Evolutionary conservation across 2,888 invertebrate genomes (phyloP).

Genomic region (Chrysolina oricalcia): DNA sequence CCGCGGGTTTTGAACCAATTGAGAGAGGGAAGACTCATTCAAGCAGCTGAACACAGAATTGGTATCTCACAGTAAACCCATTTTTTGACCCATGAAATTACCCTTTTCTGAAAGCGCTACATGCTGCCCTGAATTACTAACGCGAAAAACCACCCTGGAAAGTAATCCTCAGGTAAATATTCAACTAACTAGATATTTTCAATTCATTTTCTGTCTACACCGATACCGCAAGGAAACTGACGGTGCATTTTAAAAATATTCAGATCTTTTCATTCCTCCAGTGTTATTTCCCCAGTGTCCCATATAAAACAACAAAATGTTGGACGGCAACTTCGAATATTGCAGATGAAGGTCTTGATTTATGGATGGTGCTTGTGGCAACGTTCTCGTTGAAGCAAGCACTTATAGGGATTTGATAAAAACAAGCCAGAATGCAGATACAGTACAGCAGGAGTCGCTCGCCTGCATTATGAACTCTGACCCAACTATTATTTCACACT

Average conservation of each 20-base stretch:
- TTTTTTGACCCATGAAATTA: no score
- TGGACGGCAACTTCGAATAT: conserved; percentile 7
- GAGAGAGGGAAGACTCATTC: no score
- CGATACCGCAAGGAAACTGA: neutral
- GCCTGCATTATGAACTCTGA: conserved; percentile 16
- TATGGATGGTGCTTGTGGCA: neutral
- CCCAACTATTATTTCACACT: neutral
- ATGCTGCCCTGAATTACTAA: no score
- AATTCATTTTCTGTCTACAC: neutral
- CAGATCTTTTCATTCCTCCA: neutral
- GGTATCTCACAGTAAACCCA: no score
- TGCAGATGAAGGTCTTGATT: conserved; percentile 5
- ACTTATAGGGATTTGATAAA: conserved; percentile 6
- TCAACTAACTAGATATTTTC: neutral
- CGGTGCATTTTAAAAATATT: neutral
- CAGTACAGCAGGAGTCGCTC: conserved; percentile 5
- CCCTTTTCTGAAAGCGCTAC: no score
- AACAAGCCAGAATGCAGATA: conserved; percentile 13
- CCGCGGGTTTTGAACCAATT: no score
- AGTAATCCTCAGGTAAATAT: neutral
- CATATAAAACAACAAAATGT: neutral
- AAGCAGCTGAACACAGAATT: no score
- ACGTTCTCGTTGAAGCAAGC: neutral
- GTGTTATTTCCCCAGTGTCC: conserved; percentile 17
- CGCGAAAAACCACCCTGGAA: neutral